phyloP scores from a whole-genome alignment of 1,140 invertebrate genomes.

The Scaptomyza montana region DNA sequence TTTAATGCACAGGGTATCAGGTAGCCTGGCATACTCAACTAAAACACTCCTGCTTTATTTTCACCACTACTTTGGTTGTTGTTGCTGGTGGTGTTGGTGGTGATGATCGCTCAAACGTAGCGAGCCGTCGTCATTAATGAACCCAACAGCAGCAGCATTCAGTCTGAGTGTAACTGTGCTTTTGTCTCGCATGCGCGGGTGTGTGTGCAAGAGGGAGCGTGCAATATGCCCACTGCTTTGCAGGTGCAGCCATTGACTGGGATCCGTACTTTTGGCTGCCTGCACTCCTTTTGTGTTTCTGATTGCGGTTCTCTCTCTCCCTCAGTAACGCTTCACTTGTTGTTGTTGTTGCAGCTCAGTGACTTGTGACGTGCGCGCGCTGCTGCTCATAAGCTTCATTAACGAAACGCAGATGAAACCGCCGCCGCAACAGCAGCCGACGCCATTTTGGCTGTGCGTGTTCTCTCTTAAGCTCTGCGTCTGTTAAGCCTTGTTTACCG shows the following conservation, averaged over 20 bases:
- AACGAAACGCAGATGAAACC: constrained; percentile 39
- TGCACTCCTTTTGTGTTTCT: constrained; percentile 61
- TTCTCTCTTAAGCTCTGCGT: constrained; percentile 15
- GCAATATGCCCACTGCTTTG: constrained; percentile 62
- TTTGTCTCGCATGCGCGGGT: constrained; percentile 19
- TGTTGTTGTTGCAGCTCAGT: constrained; percentile 72
- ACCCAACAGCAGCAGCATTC: constrained; percentile 31
- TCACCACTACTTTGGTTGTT: constrained; percentile 11
- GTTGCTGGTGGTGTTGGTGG: constrained; percentile 18
- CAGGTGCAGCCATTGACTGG: constrained; percentile 77
- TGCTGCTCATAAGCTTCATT: constrained; percentile 80
- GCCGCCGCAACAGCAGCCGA: constrained; percentile 15
- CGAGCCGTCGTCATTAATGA: constrained; percentile 58
- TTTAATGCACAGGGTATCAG: background rate
- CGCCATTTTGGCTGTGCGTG: constrained; percentile 32
- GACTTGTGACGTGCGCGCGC: constrained; percentile 69
- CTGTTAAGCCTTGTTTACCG: constrained; percentile 14
- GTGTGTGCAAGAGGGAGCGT: background rate
- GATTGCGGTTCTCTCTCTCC: constrained; percentile 63
- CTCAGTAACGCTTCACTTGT: constrained; percentile 41
- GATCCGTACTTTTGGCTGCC: constrained; percentile 16
- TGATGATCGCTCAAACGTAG: constrained; percentile 75
- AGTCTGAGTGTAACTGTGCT: constrained; percentile 50
- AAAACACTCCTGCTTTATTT: background rate
- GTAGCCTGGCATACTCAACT: background rate